phyloP scores from a whole-genome alignment of 2,888 invertebrate species.

The Nephrotoma guestfalica region DNA sequence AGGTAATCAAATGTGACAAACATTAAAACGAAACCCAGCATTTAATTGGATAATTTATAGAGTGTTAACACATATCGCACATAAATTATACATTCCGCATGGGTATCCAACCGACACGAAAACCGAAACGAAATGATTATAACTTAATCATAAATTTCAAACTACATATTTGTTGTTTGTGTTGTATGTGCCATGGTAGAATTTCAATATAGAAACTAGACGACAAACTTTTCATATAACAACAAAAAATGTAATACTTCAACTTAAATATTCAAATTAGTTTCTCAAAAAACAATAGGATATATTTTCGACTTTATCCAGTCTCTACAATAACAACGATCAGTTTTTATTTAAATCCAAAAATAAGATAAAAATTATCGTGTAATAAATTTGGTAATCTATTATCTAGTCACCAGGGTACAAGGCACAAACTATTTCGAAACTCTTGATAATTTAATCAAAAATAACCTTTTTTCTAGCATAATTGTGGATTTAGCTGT shows the following conservation, averaged over 20 bases:
- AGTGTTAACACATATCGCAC: not conserved
- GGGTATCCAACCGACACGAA: not conserved
- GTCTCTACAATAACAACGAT: not conserved
- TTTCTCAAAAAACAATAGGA: not conserved
- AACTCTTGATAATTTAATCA: not conserved
- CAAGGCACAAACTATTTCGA: not conserved
- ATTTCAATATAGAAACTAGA: not conserved
- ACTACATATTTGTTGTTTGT: not conserved
- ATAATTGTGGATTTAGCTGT: not conserved
- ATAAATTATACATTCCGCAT: not conserved
- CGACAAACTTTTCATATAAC: not conserved
- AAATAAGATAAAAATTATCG: not conserved
- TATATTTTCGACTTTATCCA: not conserved
- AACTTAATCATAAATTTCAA: not conserved
- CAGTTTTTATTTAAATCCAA: not conserved
- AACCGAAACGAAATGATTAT: not conserved
- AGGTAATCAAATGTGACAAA: not conserved
- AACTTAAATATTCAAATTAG: not conserved
- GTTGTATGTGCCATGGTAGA: not conserved
- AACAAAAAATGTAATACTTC: not conserved
- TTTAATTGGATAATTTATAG: not conserved
- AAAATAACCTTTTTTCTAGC: not conserved
- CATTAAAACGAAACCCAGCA: not conserved
- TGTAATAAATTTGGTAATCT: not conserved
- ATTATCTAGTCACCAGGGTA: not conserved